phyloP scores from a whole-genome alignment of 1,140 invertebrate genomes.

The Bombus soroeensis region DNA sequence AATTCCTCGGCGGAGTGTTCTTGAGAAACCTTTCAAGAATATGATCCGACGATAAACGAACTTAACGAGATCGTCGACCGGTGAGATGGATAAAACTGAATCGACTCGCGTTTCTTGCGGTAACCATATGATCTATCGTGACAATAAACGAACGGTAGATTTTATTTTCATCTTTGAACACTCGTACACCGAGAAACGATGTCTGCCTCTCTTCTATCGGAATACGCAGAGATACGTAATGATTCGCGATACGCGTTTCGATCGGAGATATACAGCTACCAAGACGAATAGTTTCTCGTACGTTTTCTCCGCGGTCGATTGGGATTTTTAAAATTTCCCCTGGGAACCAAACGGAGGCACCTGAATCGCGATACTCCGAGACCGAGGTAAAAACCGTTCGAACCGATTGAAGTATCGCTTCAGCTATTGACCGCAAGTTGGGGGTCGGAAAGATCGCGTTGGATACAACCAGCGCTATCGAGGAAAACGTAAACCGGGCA shows the following conservation, averaged over 20 bases:
- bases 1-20: neutral
- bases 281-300: neutral
- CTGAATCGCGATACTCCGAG: slow-evolving; percentile 18
- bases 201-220: too few species aligned
- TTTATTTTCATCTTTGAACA: neutral
- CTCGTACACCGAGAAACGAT: too few species aligned
- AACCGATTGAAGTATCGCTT: slow-evolving; percentile 50
- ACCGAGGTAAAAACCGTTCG: slow-evolving; percentile 19
- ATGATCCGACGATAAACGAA: slow-evolving; percentile 11
- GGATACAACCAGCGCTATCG: slow-evolving; percentile 4
- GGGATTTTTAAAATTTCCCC: slow-evolving; percentile 67
- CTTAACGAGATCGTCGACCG: slow-evolving; percentile 13
- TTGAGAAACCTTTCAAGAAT: neutral
- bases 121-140: neutral
- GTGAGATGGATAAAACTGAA: neutral
- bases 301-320: neutral
- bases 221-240: neutral
- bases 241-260: neutral
- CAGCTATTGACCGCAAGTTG: slow-evolving; percentile 16
- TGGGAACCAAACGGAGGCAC: neutral
- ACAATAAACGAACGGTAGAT: neutral
- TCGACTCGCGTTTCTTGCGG: neutral
- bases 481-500: slow-evolving; percentile 44
- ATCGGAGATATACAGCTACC: neutral
- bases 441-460: neutral